Evolutionary conservation across 2,113 vertebrate species (phyloP), one percentile per base, ranked within the genome.

Genomic region (Ciconia stormi): DNA sequence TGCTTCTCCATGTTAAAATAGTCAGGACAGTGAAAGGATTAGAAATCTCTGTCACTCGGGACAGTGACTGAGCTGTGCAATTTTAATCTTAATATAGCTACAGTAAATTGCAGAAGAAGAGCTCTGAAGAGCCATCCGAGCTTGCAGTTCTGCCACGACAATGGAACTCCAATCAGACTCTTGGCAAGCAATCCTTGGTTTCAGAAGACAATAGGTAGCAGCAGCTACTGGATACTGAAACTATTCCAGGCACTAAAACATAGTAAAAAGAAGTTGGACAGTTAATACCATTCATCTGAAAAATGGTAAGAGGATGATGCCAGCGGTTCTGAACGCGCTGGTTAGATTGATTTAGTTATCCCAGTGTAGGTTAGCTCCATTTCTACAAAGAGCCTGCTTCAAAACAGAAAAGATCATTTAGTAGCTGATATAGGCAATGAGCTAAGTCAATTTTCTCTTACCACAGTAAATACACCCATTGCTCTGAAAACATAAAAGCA

Each of bases 31-130:
- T 38, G n/a, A 92, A 95, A 95, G 32, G 20, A 92, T 86, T 26
- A 58, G 74, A 77, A 90, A 90, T 69, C 83, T 89, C 78, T 73
- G 71, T 81, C 85, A 86, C 79, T 78, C 32, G 1, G 90, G 93
- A 95, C 46, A 92, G 77, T 74, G 89, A 77, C 93, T 11, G 56
- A 91, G 36, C 59, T n/a, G 62, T 36, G 59, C 82, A 62, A 83
- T 88, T 96, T 88, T 83, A 29, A 83, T 95, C 92, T 88, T 88
- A 92, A 90, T 88, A 93, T 58, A 96, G 97, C 79, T 90, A 77
- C 74, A 88, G 90, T 80, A 93, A 92, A 92, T 86, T 90, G 93
- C 85, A 93, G 74, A 56, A 92, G 82, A 42, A 83, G 53, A 82
- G 74, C 92, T 83, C 56, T 8, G 32, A 95, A 82, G 73, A 95